Base-by-base conservation (phyloP, 2,113 vertebrate genomes). In the Callospermophilus lateralis region DNA sequence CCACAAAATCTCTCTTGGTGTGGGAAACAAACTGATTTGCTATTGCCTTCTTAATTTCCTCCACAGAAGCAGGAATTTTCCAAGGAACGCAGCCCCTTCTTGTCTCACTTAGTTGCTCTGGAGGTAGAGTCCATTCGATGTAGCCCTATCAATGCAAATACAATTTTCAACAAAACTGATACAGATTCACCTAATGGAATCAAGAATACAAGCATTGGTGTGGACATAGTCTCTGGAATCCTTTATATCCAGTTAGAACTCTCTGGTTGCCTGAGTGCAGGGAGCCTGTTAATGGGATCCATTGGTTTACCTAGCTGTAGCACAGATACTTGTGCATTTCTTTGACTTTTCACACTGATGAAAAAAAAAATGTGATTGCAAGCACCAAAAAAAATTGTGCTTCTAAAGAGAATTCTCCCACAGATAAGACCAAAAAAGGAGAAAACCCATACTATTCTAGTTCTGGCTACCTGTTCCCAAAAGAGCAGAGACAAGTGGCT, bases 1-100 rank as follows among this genome's bases (percentile, higher is more conserved):
- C 98, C 95, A 98, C 97, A 97, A 98, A 99, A 96, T 99, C 99
- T 85, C 96, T 97, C 77, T 86, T 98, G 94, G 99, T 99, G 30
- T 97, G 97, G 68, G 99, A 99, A 95, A 93, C 45, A 95, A 98
- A 99, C 96, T 99, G 99, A 19, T 98, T 97, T 85, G 97, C 95
- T 80, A 99, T 24, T 32, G 98, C 97, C 48, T 97, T 97, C 77
- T 42, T 79, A 45, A 99, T 80, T 10, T 98, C 98, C 74, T 97
- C 96, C 80, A 98, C 84, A 42, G 98, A 95, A 48, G 97, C 91
- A 20, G 96, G 37, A 9, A 96, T 95, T 95, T 97, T 98, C 98
- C 95, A 94, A 73, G 97, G 96, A 39, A 97, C 90, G 78, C 65
- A n/a, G 15, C 37, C 94, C 58, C 97, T 96, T 22, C 91, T 42